These are phyloP conservation scores for Aradophagus sp. DNA, from an alignment of 1,140 invertebrate species.

Conservation along the genomic window DNA sequence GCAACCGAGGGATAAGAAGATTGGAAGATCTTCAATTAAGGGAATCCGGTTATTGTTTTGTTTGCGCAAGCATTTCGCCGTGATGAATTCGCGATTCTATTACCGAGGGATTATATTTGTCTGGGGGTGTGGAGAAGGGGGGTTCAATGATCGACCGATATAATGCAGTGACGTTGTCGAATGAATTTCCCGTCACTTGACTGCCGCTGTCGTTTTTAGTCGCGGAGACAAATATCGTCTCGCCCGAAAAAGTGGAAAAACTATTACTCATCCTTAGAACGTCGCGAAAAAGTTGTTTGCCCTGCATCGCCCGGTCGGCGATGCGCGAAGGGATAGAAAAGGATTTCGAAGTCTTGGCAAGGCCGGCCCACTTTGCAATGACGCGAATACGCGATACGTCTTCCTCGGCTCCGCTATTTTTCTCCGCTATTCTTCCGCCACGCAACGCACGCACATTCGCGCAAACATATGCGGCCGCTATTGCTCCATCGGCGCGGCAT, in stretches of 20 bases:
- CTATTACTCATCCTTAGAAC: conserved; percentile 65
- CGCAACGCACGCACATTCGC: conserved; percentile 41
- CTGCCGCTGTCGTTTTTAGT: conserved; percentile 21
- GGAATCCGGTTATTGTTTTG: conserved; percentile 54
- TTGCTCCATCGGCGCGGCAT: conserved; percentile 42
- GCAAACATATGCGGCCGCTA: conserved; percentile 39
- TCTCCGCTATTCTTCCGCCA: conserved; percentile 55
- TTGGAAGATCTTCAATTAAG: conserved; percentile 51
- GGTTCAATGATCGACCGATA: conserved; percentile 9
- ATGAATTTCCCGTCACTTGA: conserved; percentile 22
- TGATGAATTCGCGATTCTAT: conserved; percentile 27
- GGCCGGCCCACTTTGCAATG: conserved; percentile 64
- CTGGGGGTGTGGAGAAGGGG: no score
- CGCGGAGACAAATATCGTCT: conserved; percentile 65
- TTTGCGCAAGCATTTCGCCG: conserved; percentile 30
- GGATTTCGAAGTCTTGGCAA: conserved; percentile 69
- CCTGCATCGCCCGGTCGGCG: conserved; percentile 61
- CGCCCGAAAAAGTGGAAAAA: conserved; percentile 62
- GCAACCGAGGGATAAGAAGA: conserved; percentile 36
- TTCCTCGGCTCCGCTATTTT: conserved; percentile 55
- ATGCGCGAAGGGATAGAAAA: conserved; percentile 59
- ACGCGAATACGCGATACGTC: conserved; percentile 61
- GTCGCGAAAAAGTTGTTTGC: conserved; percentile 72
- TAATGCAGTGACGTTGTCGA: conserved; percentile 5
- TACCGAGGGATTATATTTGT: conserved; percentile 9